phyloP scores from a whole-genome alignment of 2,888 invertebrate species.

The Gastracanthus pulcherrimus region DNA sequence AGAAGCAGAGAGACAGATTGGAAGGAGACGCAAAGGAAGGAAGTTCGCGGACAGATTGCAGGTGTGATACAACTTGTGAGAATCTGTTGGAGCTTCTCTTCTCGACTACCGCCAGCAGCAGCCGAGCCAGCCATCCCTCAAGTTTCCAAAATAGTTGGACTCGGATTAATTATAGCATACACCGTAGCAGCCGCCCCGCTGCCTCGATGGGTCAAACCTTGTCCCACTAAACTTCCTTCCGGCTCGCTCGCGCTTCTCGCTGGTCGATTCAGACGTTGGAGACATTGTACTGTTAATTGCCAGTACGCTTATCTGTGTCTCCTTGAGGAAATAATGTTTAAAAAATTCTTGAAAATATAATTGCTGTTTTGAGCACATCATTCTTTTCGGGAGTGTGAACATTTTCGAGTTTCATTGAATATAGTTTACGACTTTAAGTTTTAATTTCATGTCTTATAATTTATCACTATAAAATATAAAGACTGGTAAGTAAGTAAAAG shows the following conservation, averaged over 20 bases:
- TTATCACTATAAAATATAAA: no score
- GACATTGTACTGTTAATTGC: no score
- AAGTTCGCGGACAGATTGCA: constrained; percentile 6
- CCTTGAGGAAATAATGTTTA: no score
- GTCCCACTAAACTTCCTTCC: not conserved
- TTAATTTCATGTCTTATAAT: no score
- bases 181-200: not conserved
- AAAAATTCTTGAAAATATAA: no score
- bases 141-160: constrained; percentile 63
- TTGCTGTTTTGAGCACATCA: no score
- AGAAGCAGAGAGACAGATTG: not conserved
- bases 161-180: constrained; percentile 65
- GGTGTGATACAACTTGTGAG: constrained; percentile 15
- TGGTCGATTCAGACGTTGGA: no score
- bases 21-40: not conserved
- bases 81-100: constrained; percentile 4
- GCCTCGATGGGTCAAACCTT: not conserved
- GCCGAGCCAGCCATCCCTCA: constrained; percentile 13
- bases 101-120: not conserved
- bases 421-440: no score
- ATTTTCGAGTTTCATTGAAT: no score
- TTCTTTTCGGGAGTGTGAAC: no score
- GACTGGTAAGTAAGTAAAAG: no score
- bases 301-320: no score
- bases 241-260: not conserved